Conservation (phyloP, 2,888 invertebrate genomes). For the Pinctada fucata region DNA sequence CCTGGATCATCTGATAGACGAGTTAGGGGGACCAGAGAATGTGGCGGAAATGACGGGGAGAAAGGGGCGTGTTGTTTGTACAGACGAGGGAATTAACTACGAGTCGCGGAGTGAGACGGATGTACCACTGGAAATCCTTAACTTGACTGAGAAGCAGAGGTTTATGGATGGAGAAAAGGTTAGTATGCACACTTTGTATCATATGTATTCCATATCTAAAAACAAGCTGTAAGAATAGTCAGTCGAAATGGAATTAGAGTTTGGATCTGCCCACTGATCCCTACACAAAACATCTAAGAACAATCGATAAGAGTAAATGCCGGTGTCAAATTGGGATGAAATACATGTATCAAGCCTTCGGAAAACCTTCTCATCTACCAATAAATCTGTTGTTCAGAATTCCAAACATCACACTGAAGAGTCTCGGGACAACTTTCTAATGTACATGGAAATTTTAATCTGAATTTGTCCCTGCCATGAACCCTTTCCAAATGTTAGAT, state of each 20-base stretch:
- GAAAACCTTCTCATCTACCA: no score
- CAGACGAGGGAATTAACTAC: constrained; percentile 90
- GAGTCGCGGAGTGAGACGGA: constrained; percentile 96
- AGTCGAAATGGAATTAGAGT: no score
- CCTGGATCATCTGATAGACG: constrained; percentile 98
- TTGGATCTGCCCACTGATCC: not conserved
- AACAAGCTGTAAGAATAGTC: no score
- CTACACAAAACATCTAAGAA: not conserved
- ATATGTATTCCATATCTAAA: no score
- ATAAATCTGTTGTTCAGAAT: no score
- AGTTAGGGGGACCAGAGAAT: constrained; percentile 97
- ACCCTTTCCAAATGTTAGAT: no score
- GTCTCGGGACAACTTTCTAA: no score
- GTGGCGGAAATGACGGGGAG: constrained; percentile 99
- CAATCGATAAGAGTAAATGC: not conserved
- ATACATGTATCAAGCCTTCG: no score
- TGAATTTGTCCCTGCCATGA: no score
- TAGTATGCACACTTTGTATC: no score
- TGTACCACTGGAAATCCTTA: constrained; percentile 96
- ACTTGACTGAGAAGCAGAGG: constrained; percentile 88
- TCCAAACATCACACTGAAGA: no score
- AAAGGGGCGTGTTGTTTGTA: constrained; percentile 87
- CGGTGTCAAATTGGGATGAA: not conserved
- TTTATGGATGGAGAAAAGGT: constrained; percentile 99
- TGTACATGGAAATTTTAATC: no score